Evolutionary conservation across 2,113 vertebrate genomes (phyloP).

Genomic region (Anarhynchus alexandrinus): DNA sequence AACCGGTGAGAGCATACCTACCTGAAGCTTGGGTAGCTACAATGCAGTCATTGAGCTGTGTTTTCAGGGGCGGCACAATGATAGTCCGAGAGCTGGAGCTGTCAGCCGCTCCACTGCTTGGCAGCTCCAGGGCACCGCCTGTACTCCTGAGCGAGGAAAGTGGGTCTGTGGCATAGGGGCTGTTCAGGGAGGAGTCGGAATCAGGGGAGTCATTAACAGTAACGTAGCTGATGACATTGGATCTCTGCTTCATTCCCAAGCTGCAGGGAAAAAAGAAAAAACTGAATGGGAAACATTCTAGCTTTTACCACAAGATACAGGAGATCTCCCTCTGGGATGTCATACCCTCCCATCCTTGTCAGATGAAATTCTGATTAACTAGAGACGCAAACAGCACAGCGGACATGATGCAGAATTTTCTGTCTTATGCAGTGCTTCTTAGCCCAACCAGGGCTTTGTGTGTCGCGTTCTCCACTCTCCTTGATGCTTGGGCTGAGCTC

Average conservation of each 20-base stretch:
- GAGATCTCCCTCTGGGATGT: neutral
- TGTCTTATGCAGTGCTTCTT: neutral
- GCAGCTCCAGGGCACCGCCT: slow-evolving; percentile 63
- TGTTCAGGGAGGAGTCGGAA: slow-evolving; percentile 92
- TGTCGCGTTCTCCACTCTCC: fast-evolving
- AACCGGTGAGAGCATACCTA: neutral
- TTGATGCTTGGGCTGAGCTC: neutral
- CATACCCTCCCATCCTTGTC: neutral
- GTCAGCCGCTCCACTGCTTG: slow-evolving; percentile 70
- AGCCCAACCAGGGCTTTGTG: neutral
- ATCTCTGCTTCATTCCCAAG: slow-evolving; percentile 85
- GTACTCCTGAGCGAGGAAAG: slow-evolving; percentile 71
- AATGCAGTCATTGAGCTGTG: slow-evolving; percentile 83
- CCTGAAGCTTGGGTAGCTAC: slow-evolving; percentile 77
- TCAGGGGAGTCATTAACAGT: slow-evolving; percentile 97
- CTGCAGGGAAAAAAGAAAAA: slow-evolving; percentile 51
- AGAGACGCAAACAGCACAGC: neutral
- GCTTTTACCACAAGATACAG: neutral
- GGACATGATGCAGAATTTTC: neutral
- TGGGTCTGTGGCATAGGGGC: slow-evolving; percentile 83
- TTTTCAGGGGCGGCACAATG: slow-evolving; percentile 88
- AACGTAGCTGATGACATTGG: slow-evolving; percentile 97
- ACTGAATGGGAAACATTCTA: neutral
- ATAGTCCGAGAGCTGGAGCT: slow-evolving; percentile 83
- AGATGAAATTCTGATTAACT: neutral